Percentiles rank a stretch among this genome's conserved stretches.
Conservation (phyloP, 2,113 vertebrate species). For the Felis chaus region DNA sequence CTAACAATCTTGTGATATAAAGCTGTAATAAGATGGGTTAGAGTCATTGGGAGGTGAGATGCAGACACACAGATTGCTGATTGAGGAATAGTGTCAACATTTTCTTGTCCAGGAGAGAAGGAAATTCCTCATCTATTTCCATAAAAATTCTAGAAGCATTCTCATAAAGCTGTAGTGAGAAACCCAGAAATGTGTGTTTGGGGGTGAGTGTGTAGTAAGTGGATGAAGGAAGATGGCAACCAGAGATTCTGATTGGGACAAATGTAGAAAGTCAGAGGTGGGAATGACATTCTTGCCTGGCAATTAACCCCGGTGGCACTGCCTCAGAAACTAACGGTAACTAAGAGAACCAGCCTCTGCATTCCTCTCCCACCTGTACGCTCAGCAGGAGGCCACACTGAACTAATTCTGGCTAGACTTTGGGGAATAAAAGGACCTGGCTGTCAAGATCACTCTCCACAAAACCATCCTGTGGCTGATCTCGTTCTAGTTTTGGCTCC, state of each 20-base stretch:
- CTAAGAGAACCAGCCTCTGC: background rate
- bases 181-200: background rate
- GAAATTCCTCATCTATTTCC: background rate
- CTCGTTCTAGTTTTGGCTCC: background rate
- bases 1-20: background rate
- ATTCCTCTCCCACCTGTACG: background rate
- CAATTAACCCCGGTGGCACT: background rate
- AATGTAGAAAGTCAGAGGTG: background rate
- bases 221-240: background rate
- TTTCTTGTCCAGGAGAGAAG: background rate
- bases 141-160: background rate
- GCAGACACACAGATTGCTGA: background rate
- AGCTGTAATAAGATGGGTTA: background rate
- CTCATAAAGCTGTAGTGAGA: background rate
- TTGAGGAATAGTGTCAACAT: background rate
- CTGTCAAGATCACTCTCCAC: background rate
- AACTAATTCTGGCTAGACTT: background rate
- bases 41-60: background rate
- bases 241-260: background rate
- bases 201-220: fast-evolving
- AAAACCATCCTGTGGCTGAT: background rate
- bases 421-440: fast-evolving
- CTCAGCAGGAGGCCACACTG: background rate
- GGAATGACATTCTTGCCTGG: background rate
- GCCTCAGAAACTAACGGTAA: background rate